These are phyloP conservation scores for Aspidapion aeneum DNA, from an alignment of 2,888 invertebrate genomes.

Conservation along the genomic window DNA sequence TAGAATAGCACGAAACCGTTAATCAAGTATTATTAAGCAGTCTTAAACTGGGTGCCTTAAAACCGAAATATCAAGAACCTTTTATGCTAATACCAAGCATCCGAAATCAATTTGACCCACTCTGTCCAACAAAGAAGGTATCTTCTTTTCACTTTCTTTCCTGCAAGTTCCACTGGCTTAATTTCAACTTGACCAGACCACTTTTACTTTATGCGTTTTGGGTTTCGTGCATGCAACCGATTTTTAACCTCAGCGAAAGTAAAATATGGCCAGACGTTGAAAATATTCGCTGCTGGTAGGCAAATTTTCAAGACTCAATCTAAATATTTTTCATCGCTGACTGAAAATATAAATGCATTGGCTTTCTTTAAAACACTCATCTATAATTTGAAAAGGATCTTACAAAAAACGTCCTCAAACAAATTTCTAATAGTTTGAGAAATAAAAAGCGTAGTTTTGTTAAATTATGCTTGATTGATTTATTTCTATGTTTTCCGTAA, in stretches of 20 bases:
- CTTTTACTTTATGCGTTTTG: constrained; percentile 1
- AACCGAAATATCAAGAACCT: not conserved
- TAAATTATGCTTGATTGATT: no score
- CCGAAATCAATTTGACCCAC: not conserved
- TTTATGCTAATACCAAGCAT: not conserved
- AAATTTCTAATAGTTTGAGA: no score
- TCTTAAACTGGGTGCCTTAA: not conserved
- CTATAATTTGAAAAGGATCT: no score
- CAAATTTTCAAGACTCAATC: no score
- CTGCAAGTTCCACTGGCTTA: not conserved
- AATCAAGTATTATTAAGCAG: not conserved
- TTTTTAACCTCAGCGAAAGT: not conserved
- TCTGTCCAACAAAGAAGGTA: not conserved
- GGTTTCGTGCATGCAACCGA: not conserved
- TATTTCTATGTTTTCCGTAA: no score
- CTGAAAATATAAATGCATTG: no score
- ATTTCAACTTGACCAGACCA: constrained; percentile 1
- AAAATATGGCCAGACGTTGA: not conserved
- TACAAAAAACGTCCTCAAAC: no score
- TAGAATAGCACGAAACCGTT: not conserved
- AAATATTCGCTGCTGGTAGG: no score
- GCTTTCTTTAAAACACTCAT: no score
- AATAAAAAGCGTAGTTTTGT: no score
- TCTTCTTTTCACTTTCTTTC: not conserved
- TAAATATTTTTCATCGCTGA: no score